These are phyloP conservation scores for Cryptosula pallasiana DNA, from an alignment of 2,888 invertebrate species.

Conservation along the genomic window DNA sequence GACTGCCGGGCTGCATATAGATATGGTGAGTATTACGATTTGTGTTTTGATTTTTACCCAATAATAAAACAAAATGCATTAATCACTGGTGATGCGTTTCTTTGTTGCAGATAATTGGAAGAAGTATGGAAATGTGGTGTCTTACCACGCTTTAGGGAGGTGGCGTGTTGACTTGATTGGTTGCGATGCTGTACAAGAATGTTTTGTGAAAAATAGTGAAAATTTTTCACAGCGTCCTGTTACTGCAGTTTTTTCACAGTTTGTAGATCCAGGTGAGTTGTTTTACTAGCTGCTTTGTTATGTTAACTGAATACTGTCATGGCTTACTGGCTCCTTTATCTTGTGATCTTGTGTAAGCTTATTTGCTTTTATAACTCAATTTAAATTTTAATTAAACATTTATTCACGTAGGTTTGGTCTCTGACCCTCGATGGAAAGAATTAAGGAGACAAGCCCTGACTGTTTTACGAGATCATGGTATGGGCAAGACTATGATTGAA, in stretches of 20 bases:
- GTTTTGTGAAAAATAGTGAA: not conserved
- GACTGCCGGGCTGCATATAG: not conserved
- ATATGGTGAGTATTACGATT: slow-evolving; percentile 5
- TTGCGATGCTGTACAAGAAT: not conserved
- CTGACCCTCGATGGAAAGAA: not conserved
- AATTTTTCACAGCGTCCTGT: not conserved
- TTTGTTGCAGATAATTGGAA: not conserved
- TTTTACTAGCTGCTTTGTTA: too few species aligned
- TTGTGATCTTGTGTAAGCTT: too few species aligned
- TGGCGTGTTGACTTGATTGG: not conserved
- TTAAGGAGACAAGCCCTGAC: not conserved
- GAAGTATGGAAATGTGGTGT: slow-evolving; percentile 8
- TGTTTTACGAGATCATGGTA: slow-evolving; percentile 1
- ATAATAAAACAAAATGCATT: too few species aligned
- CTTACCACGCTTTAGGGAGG: not conserved
- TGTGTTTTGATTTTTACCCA: too few species aligned
- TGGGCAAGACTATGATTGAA: not conserved
- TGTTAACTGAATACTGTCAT: too few species aligned
- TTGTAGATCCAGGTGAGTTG: too few species aligned
- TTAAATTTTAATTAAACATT: too few species aligned
- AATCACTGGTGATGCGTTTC: too few species aligned
- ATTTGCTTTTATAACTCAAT: too few species aligned
- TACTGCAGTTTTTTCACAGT: too few species aligned
- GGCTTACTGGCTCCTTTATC: too few species aligned
- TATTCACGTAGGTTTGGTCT: not conserved